These are phyloP conservation scores for Ameiurus melas DNA, from an alignment of 2,113 vertebrate species.

Conservation along the genomic window DNA sequence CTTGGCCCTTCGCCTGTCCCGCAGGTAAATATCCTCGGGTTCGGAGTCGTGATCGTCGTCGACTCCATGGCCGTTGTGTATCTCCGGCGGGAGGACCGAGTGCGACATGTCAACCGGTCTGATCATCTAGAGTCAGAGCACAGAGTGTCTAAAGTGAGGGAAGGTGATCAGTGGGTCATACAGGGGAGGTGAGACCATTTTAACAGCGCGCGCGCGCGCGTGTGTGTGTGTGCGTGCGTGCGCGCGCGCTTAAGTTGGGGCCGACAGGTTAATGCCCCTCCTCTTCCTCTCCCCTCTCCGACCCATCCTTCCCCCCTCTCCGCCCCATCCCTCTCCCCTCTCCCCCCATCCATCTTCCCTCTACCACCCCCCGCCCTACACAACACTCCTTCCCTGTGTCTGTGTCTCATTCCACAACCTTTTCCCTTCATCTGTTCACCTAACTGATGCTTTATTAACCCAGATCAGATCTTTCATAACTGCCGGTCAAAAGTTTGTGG, in stretches of 20 bases:
- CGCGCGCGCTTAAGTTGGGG: neutral
- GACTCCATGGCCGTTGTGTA: slow-evolving; percentile 17
- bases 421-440: neutral
- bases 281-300: no score
- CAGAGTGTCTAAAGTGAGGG: neutral
- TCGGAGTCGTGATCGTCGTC: slow-evolving; percentile 42
- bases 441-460: neutral
- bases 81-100: neutral
- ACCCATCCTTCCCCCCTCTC: no score
- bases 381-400: neutral
- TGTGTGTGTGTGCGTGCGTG: neutral
- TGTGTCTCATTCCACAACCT: neutral
- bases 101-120: neutral
- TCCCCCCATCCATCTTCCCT: no score
- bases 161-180: neutral
- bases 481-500: no score
- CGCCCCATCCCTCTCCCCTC: no score
- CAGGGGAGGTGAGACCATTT: neutral
- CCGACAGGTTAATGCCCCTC: slow-evolving; percentile 2
- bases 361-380: neutral
- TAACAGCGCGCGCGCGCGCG: neutral
- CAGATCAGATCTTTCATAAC: neutral
- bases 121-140: neutral
- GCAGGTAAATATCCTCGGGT: slow-evolving; percentile 55
- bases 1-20: slow-evolving; percentile 66